These are phyloP conservation scores for Nothocercus nigrocapillus DNA, from an alignment of 2,113 vertebrate species.

Conservation along the genomic window DNA sequence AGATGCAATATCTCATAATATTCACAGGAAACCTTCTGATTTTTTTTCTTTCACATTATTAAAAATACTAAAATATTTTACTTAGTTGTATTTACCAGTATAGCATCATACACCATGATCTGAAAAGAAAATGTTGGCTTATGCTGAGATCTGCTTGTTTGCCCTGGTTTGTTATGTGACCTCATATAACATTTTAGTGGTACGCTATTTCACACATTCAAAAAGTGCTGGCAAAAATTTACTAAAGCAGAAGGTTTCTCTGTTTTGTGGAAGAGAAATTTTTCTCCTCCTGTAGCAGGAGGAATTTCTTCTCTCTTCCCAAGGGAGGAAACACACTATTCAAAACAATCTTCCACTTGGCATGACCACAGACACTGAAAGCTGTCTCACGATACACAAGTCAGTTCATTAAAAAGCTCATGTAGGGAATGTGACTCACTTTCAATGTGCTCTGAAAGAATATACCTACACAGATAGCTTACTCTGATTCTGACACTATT, in stretches of 20 bases:
- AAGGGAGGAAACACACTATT: neutral
- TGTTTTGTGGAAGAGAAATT: neutral
- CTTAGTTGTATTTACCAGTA: slow-evolving; percentile 7
- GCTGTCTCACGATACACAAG: neutral
- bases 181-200: neutral
- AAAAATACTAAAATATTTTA: slow-evolving; percentile 30
- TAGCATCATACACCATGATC: neutral
- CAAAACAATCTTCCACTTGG: neutral
- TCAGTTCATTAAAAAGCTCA: neutral
- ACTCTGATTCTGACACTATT: neutral
- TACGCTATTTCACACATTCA: neutral
- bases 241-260: neutral
- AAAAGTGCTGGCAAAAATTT: neutral
- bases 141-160: neutral
- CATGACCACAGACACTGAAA: neutral
- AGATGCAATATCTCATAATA: slow-evolving; percentile 32
- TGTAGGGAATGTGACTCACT: neutral
- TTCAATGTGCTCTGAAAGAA: neutral
- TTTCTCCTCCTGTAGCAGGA: neutral
- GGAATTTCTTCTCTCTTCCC: neutral
- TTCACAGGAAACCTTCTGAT: slow-evolving; percentile 9
- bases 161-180: neutral
- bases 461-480: neutral
- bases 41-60: slow-evolving; percentile 8
- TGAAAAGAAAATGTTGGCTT: neutral